Evolutionary conservation across 1,140 invertebrate species (phyloP), one percentile per base, ranked within the genome.

Genomic region (Ylistrum balloti): DNA sequence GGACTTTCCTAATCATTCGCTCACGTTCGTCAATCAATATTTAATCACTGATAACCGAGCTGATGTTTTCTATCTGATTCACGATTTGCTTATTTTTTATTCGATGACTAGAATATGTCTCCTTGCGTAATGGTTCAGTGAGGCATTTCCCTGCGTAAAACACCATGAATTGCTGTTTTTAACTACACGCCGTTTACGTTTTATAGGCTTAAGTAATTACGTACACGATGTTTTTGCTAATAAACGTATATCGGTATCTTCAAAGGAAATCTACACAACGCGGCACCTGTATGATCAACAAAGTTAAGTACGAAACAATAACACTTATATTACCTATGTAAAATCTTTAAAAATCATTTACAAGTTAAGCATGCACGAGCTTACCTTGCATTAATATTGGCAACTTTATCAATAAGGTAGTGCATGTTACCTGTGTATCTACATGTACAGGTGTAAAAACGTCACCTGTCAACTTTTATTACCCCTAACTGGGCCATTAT

Each of bases 401-500:
- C 56, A 5, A 74, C 22, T n/a, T 3, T 28, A 7, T 28, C 56
- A n/a, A n/a, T n/a, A 28, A 74, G 22, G 22, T 74, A 74, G 22
- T 5, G 17, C 17, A n/a, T 74, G 20, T 17, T 74, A 74, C 56
- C 56, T 74, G 11, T 74, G 28, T 74, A 74, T 74, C 5, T 74
- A 74, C 56, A 9, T 74, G n/a, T 28, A 74, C 56, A 74, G n/a
- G 56, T 74, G 56, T 11, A n/a, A 74, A 74, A 74, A 74, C 45
- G 45, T 48, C 45, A 48, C 56, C 56, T 74, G 56, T 74, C 56
- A 74, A 74, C 22, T 74, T 74, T n/a, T 74, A 74, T 74, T 74
- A 74, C 56, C 20, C 56, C 56, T 74, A 74, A 74, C 56, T 74
- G 56, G 56, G 56, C 56, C 56, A 74, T 74, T 74, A 74, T 74